These are phyloP conservation scores for Taeniopygia guttata DNA, from an alignment of 2,797 vertebrate genomes.

Conservation along the genomic window DNA sequence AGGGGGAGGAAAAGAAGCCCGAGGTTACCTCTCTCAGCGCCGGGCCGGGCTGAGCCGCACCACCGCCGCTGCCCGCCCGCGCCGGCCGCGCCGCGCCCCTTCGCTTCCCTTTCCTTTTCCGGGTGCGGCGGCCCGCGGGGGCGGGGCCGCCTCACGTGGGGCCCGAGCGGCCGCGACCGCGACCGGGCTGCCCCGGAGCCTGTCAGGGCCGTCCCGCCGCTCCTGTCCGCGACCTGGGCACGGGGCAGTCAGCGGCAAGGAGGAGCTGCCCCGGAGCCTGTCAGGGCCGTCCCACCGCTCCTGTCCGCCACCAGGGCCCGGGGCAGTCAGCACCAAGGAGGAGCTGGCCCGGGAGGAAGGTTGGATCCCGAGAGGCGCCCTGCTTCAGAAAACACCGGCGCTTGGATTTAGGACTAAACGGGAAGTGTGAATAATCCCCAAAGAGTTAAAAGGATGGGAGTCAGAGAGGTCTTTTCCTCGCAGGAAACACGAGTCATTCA, in stretches of 20 bases:
- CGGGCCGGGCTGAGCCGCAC: background rate
- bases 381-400: rapidly evolving
- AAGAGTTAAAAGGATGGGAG: background rate
- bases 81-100: background rate
- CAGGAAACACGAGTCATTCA: too few species aligned
- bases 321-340: rapidly evolving
- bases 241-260: too few species aligned
- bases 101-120: background rate
- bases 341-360: rapidly evolving
- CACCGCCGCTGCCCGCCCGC: background rate
- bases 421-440: background rate
- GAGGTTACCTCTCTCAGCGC: background rate
- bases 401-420: background rate
- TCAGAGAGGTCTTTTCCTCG: background rate
- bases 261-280: rapidly evolving
- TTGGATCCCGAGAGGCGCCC: rapidly evolving
- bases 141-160: background rate
- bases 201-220: too few species aligned
- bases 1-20: background rate
- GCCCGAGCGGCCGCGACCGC: too few species aligned
- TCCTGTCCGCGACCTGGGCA: too few species aligned
- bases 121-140: background rate
- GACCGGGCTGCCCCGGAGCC: too few species aligned
- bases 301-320: rapidly evolving
- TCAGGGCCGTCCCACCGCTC: rapidly evolving